Evolutionary conservation across 2,888 invertebrate species (phyloP), one percentile per base, ranked within the genome.

Genomic region (Physocephala rufipes): DNA sequence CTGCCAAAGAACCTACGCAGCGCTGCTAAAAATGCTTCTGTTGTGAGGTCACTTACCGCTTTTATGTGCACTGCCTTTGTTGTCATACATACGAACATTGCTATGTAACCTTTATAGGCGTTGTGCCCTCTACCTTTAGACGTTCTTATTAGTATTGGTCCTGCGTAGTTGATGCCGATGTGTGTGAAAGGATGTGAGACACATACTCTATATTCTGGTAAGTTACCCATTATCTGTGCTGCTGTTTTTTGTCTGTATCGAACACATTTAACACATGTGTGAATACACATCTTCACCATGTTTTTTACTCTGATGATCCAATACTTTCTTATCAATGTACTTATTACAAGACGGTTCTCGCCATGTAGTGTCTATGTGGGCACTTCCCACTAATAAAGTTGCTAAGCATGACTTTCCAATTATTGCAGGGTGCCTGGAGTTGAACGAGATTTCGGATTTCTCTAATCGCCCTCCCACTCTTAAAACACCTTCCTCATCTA

Each of bases 1-100:
- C 45, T 9, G 19, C 26, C 49, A 13, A 51, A 16, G 26, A 65
- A 65, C 51, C 65, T 26, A 49, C 47, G 47, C 15, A 49, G 47
- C 1, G 72, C 65, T 55, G 72, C 74, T 13, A 71, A 51, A 45
- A 72, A 71, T 13, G 63, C 72, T 70, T 53, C 43, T n/a, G 53
- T 26, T 16, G 47, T 43, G 4, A 55, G 43, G 58, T 67, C 58
- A 15, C 26, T 45, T 45, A 30, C 67, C 3, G 26, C 51, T 53
- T 66, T 53, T 21, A 66, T 26, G 19, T 66, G 65, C 3, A 66
- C n/a, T n/a, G 65, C 65, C 16, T 28, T 30, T 5, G 65, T 66
- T 5, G 65, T 16, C 30, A 66, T 49, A n/a, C 65, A 66, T 19
- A 66, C 30, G 16, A 66, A 53, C 28, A 66, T 26, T 13, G 30